Evolutionary conservation across 2,797 vertebrate species (phyloP).

Genomic region (Neopelma chrysocephalum): DNA sequence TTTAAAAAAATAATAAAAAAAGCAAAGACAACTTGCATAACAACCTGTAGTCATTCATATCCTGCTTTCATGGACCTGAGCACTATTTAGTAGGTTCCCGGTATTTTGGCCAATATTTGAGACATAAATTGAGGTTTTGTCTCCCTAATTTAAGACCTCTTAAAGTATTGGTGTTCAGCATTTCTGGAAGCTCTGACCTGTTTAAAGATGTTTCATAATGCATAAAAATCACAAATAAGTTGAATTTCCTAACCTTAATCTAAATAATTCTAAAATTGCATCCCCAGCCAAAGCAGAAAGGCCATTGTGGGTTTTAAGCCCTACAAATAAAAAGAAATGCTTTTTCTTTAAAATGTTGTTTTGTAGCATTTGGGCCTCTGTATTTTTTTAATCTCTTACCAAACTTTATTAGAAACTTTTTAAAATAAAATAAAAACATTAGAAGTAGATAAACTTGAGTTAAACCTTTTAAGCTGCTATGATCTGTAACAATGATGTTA

Average conservation of each 20-base stretch:
- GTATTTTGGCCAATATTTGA: neutral
- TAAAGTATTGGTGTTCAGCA: neutral
- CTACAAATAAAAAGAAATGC: neutral
- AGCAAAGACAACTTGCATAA: neutral
- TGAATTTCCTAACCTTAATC: neutral
- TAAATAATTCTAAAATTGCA: neutral
- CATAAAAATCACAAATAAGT: neutral
- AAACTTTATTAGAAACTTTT: neutral
- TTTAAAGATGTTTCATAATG: neutral
- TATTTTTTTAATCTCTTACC: neutral
- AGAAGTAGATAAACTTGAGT: neutral
- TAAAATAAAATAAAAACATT: neutral
- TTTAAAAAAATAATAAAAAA: neutral
- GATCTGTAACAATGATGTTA: neutral
- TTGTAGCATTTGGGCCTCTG: neutral
- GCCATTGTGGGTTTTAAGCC: neutral
- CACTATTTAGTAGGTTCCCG: neutral
- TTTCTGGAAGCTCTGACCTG: neutral
- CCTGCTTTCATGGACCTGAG: neutral
- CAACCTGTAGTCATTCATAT: neutral
- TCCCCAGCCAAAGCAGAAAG: neutral
- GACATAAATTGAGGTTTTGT: neutral
- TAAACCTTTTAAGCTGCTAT: constrained; percentile 38
- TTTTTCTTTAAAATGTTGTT: neutral
- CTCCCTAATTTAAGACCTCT: neutral